phyloP scores from a whole-genome alignment of 2,113 vertebrate species.

The Coryphaenoides rupestris region DNA sequence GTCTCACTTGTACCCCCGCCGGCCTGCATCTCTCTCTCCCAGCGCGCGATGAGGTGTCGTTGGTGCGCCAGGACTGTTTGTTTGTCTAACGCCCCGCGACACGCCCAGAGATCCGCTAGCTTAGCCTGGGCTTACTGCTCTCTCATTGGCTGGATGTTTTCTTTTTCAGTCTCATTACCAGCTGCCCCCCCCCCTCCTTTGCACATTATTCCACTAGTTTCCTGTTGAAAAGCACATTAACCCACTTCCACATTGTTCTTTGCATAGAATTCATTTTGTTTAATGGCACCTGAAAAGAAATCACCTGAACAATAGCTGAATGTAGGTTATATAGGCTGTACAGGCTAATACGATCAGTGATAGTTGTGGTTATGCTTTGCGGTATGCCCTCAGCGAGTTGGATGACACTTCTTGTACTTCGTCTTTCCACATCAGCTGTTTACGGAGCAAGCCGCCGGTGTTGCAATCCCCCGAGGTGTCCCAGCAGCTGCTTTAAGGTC shows the following conservation, averaged over 20 bases:
- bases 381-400: not conserved
- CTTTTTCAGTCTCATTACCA: slow-evolving; percentile 33
- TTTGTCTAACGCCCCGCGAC: slow-evolving; percentile 29
- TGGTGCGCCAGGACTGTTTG: slow-evolving; percentile 24
- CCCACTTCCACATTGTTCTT: slow-evolving; percentile 17
- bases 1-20: not conserved
- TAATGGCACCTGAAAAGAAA: no score
- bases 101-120: slow-evolving; percentile 30
- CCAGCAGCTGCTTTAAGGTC: not conserved
- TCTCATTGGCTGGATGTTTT: slow-evolving; percentile 53
- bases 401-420: no score
- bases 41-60: slow-evolving; percentile 22
- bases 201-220: not conserved
- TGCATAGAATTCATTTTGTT: no score
- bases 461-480: not conserved
- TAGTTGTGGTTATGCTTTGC: not conserved
- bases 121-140: slow-evolving; percentile 37
- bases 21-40: slow-evolving; percentile 3
- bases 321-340: no score
- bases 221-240: slow-evolving; percentile 18
- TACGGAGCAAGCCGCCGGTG: not conserved
- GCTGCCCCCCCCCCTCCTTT: slow-evolving; percentile 26
- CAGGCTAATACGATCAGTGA: no score
- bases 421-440: not conserved
- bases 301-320: no score